Conservation (phyloP, 2,888 invertebrate genomes). For the Lasius fuliginosus region DNA sequence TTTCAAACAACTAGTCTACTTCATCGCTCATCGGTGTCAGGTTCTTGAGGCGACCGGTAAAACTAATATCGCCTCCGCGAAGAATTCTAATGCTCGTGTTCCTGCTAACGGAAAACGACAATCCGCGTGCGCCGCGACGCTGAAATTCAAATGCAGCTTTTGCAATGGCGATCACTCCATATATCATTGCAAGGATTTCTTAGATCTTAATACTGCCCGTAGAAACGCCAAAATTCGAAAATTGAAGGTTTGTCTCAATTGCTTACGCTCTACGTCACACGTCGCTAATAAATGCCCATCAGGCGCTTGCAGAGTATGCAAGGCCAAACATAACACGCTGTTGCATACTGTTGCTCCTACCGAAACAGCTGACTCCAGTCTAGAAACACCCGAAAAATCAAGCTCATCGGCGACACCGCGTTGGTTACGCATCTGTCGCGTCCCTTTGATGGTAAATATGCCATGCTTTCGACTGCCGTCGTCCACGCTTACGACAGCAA, state of each 20-base stretch:
- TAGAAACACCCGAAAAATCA: background rate
- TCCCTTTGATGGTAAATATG: background rate
- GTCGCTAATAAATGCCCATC: background rate
- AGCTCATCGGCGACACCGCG: background rate
- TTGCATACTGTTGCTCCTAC: background rate
- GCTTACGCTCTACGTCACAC: background rate
- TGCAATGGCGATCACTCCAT: background rate
- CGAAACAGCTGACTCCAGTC: background rate
- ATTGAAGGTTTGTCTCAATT: background rate
- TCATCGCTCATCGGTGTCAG: slow-evolving; percentile 58
- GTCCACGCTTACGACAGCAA: background rate
- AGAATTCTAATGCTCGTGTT: background rate
- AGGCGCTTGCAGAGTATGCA: background rate
- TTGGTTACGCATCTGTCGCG: background rate
- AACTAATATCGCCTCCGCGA: slow-evolving; percentile 2
- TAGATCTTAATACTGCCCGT: background rate
- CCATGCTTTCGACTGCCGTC: background rate
- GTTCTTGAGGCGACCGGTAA: slow-evolving; percentile 26
- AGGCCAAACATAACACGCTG: background rate
- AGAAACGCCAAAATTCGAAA: background rate
- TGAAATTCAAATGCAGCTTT: background rate
- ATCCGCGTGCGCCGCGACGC: background rate
- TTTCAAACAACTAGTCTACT: slow-evolving; percentile 49
- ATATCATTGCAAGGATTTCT: slow-evolving; percentile 11
- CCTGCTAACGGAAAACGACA: background rate